A percentile compares a stretch with the other conserved stretches of the same genome.
These are phyloP conservation scores for Rhinichthys klamathensis DNA, from an alignment of 2,113 vertebrate genomes.

Conservation along the genomic window DNA sequence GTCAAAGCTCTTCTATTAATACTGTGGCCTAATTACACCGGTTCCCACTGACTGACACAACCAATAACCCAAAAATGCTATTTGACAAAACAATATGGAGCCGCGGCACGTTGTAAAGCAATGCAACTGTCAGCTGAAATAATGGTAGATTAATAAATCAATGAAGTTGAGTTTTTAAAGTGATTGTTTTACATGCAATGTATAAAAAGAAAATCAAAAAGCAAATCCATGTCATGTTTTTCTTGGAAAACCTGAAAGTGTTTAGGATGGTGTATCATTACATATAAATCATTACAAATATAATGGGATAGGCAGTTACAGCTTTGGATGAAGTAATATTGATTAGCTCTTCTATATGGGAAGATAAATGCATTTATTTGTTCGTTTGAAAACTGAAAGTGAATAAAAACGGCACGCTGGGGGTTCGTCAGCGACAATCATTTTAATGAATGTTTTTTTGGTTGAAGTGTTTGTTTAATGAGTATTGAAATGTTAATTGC, in stretches of 20 bases:
- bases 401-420: not conserved
- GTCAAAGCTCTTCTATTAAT: conserved; percentile 59
- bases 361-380: conserved; percentile 3
- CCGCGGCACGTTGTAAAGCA: not conserved
- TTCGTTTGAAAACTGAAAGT: conserved; percentile 6
- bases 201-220: not conserved
- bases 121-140: not conserved
- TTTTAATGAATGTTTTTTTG: conserved; percentile 23
- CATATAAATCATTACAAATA: not conserved
- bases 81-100: conserved; percentile 24
- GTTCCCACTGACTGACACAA: conserved; percentile 50
- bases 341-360: not conserved
- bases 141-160: not conserved
- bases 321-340: not conserved
- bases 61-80: conserved; percentile 41
- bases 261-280: not conserved
- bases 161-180: not conserved
- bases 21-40: conserved; percentile 59
- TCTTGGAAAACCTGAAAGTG: not conserved
- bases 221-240: not conserved
- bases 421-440: not conserved
- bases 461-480: conserved; percentile 39
- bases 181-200: not conserved
- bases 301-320: not conserved
- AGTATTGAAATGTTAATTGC: conserved; percentile 36